Conservation (phyloP, 2,797 vertebrate genomes). For the Catamblyrhynchus diadema region DNA sequence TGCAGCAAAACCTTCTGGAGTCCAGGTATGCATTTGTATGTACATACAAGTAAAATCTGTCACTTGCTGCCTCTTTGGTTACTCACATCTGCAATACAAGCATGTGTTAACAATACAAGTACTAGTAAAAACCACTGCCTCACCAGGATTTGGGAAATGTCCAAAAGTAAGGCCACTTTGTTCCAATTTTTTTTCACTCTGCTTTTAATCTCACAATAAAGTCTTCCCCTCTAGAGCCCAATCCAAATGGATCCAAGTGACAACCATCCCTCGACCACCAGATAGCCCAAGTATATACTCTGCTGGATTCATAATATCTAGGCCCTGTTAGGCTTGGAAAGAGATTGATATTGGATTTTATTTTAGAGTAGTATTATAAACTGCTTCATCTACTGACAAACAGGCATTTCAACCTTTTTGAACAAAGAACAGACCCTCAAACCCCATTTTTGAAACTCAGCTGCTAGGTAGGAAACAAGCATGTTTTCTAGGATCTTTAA, state of each 20-base stretch:
- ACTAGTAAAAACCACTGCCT: neutral
- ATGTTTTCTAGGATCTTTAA: neutral
- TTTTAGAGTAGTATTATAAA: neutral
- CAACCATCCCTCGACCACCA: neutral
- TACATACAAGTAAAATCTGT: constrained; percentile 22
- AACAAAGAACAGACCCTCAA: neutral
- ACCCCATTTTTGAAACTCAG: neutral
- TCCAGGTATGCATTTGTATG: neutral
- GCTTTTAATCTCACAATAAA: neutral
- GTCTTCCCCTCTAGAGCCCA: neutral
- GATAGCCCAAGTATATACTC: neutral
- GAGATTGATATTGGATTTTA: neutral
- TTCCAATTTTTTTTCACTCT: neutral
- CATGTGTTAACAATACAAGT: neutral
- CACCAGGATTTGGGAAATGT: neutral
- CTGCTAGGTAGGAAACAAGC: neutral
- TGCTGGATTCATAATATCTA: neutral
- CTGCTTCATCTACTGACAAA: neutral
- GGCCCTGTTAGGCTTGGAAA: neutral
- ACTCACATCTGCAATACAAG: neutral
- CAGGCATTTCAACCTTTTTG: neutral
- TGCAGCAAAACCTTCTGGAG: constrained; percentile 2
- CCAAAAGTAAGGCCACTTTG: neutral
- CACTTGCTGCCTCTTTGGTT: constrained; percentile 50
- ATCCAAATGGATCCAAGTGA: neutral